Evolutionary conservation across 2,797 vertebrate genomes (phyloP).

Genomic region (Cyclopterus lumpus): DNA sequence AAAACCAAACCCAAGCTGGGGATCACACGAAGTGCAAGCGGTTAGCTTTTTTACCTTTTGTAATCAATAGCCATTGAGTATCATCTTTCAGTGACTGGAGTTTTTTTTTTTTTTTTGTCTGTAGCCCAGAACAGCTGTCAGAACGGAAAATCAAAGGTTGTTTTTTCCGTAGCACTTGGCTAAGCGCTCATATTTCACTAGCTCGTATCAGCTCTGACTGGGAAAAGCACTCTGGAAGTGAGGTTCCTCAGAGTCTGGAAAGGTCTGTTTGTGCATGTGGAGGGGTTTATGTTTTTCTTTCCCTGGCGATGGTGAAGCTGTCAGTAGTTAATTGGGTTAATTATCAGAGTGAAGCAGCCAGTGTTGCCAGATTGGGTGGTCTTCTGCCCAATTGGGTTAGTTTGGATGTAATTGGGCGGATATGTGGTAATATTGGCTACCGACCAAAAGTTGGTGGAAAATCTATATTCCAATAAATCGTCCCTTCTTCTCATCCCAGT

Average conservation of each 20-base stretch:
- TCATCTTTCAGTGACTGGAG: constrained; percentile 67
- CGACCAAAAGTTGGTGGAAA: not conserved
- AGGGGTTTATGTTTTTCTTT: constrained; percentile 38
- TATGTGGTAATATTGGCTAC: not conserved
- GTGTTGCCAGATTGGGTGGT: not conserved
- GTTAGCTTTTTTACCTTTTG: constrained; percentile 63
- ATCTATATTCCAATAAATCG: not conserved
- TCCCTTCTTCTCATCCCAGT: not conserved
- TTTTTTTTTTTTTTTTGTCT: constrained; percentile 50
- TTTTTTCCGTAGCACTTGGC: constrained; percentile 32
- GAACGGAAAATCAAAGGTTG: constrained; percentile 63
- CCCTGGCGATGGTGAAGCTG: constrained; percentile 37
- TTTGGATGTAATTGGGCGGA: not conserved
- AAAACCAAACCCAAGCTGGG: constrained; percentile 64
- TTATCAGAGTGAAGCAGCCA: constrained; percentile 39
- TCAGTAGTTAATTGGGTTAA: constrained; percentile 44
- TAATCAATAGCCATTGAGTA: constrained; percentile 74
- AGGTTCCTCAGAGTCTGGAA: constrained; percentile 19
- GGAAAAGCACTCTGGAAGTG: constrained; percentile 33
- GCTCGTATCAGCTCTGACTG: constrained; percentile 38
- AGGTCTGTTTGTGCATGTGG: constrained; percentile 27
- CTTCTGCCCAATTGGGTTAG: not conserved
- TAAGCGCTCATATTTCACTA: constrained; percentile 53
- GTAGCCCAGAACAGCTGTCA: constrained; percentile 66
- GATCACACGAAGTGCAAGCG: constrained; percentile 60